Base-by-base conservation (phyloP, 2,888 invertebrate species). In the Hypomecis atomaria region DNA sequence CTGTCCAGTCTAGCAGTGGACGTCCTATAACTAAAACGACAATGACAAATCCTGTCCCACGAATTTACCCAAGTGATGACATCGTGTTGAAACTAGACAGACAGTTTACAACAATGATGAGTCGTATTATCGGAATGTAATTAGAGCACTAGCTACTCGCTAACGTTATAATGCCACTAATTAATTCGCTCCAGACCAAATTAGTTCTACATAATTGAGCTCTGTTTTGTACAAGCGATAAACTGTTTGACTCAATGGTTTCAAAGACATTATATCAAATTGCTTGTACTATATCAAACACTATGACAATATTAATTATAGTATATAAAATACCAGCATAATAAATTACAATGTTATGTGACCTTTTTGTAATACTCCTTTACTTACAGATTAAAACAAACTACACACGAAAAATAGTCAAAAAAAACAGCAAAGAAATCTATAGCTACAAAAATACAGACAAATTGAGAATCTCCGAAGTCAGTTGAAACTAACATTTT, bases 51-150 rank as follows among this genome's bases (percentile, higher is more conserved):
- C 23, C 0, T 49, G n/a, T 49, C n/a, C 5, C n/a, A 8, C 9
- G 10, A 6, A 44, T 9, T 56, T 47, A 45, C 37, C 43, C 3
- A 23, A 23, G 23, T 7, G 45, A 23, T 38, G 37, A 47, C 33
- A 38, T 9, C 47, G 3, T 33, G 34, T 45, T 52, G 11, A 38
- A 45, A 42, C 50, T 36, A 49, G 49, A 44, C 33, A 44, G 38
- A 6, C 36, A 33, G 54, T 48, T 43, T 7, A 42, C 42, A 43
- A 37, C 36, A 37, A 47, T 34, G 37, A 36, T 13, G 40, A 40
- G 23, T 6, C 10, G 55, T 59, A 36, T 45, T 59, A 59, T 59
- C 38, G 56, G 55, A 59, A 59, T 64, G 56, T 59, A 56, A 64
- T 64, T 64, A 64, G 50, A 42, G 56, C 11, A 57, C 50, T 49